Evolutionary conservation across 2,113 vertebrate genomes (phyloP), one percentile per base, ranked within the genome.

Genomic region (Anguilla japonica): DNA sequence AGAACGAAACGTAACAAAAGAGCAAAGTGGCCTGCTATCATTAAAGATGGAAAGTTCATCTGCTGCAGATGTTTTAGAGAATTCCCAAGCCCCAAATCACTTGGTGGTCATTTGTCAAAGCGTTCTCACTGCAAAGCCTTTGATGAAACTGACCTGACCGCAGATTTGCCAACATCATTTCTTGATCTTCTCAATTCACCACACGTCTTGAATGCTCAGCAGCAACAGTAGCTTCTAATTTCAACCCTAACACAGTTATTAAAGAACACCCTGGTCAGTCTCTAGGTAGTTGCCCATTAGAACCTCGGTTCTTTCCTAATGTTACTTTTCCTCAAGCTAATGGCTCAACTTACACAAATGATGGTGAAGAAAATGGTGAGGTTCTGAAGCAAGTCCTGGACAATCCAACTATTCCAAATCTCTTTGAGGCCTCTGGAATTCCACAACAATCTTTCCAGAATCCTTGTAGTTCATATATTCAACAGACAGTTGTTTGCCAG

Each of bases 101-200:
- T 99, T 3, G 98, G 98, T 84, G 98, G 98, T 83, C 98, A 99
- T 92, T 96, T 99, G 85, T 99, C 98, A 26, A 99, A 98, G 91
- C 95, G 98, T 40, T 91, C 96, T 79, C 93, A 94, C 1, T 99
- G 98, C 92, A 99, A 98, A 91, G 96, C 97, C n/a, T 96, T 97
- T 29, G 96, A 97, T 82, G 97, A 96, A 88, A 93, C 96, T 1
- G 97, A 97, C 88, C 93, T 97, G 87, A 95, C 95, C 88, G 82
- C 95, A 83, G 96, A 97, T 87, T 93, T 96, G 87, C 96, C 98
- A 3, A 91, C 95, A 81, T 96, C 97, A 83, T 96, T 98, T 90
- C 96, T 98, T 88, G 97, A 96, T 92, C 96, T 98, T 93, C 96
- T 98, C 89, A 96, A 97, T 90, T 97, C 98, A 41, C 96, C 97